Percentiles rank a stretch among this genome's conserved stretches.
phyloP scores from a whole-genome alignment of 2,888 invertebrate genomes.

The Cephus sareptanus region DNA sequence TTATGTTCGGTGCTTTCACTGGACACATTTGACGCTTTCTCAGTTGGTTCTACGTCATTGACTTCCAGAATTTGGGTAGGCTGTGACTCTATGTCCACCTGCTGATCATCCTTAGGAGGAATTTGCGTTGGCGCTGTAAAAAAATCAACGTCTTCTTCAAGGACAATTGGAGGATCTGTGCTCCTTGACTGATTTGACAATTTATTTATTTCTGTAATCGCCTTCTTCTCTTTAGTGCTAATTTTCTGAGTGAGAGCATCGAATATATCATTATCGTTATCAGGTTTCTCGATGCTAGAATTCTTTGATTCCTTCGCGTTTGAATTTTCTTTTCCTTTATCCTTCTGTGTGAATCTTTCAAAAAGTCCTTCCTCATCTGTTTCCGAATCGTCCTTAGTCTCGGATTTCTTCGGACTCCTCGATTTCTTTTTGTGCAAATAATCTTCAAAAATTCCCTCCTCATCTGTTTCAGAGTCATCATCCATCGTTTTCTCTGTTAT shows the following conservation, averaged over 20 bases:
- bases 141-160: constrained; percentile 20
- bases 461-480: neutral
- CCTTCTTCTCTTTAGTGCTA: neutral
- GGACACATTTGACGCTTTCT: neutral
- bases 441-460: neutral
- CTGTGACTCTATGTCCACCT: neutral
- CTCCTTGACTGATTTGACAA: neutral
- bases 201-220: neutral
- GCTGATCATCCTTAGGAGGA: neutral
- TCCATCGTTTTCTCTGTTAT: too few relatives aligned
- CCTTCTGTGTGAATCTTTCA: neutral
- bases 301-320: constrained; percentile 8
- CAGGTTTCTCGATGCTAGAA: neutral
- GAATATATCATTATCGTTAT: constrained; percentile 5
- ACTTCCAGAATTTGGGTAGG: constrained; percentile 5
- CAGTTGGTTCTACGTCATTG: neutral
- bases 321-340: constrained; percentile 6
- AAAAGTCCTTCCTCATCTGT: constrained; percentile 27
- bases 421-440: neutral
- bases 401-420: neutral
- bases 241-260: constrained; percentile 15
- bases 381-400: constrained; percentile 18
- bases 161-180: neutral
- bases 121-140: constrained; percentile 15
- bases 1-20: neutral